A percentile compares a stretch with the other conserved stretches of the same genome.
Conservation (phyloP, 2,888 invertebrate genomes). For the Choreutis nemorana region DNA sequence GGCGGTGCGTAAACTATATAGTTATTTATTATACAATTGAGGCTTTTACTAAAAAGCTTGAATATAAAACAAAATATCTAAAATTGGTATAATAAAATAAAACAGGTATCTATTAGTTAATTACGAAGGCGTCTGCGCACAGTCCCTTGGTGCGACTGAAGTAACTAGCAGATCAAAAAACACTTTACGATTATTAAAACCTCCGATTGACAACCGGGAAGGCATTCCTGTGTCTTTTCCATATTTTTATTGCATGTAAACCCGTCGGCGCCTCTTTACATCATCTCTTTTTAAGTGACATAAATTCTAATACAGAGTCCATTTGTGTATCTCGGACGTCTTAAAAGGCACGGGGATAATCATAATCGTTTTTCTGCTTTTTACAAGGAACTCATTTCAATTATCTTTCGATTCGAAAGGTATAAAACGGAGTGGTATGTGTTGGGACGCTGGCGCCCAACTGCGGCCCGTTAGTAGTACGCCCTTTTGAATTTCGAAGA, state of each 20-base stretch:
- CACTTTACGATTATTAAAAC: slow-evolving; percentile 65
- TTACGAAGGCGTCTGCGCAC: too few species aligned
- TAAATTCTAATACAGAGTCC: slow-evolving; percentile 67
- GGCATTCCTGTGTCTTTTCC: slow-evolving; percentile 54
- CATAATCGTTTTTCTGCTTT: slow-evolving; percentile 65
- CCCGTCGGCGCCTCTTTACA: slow-evolving; percentile 62
- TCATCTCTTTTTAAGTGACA: slow-evolving; percentile 64
- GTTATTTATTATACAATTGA: slow-evolving; percentile 10
- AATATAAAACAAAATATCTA: too few species aligned
- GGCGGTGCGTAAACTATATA: slow-evolving; percentile 10
- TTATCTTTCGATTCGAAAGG: slow-evolving; percentile 63
- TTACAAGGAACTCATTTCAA: slow-evolving; percentile 67
- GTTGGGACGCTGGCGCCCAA: slow-evolving; percentile 55
- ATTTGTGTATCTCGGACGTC: slow-evolving; percentile 66
- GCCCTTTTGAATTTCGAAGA: slow-evolving; percentile 48
- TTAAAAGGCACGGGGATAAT: slow-evolving; percentile 61
- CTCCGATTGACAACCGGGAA: slow-evolving; percentile 60
- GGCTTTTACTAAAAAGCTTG: slow-evolving; percentile 2
- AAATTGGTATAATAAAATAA: too few species aligned
- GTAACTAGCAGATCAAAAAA: slow-evolving; percentile 49
- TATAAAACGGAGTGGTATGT: slow-evolving; percentile 57
- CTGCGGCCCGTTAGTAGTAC: slow-evolving; percentile 44
- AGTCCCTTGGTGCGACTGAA: slow-evolving; percentile 13
- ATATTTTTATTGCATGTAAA: slow-evolving; percentile 67
- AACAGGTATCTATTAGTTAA: too few species aligned